Conservation (phyloP, 1,140 invertebrate genomes). For the Chrysopa pallens region DNA sequence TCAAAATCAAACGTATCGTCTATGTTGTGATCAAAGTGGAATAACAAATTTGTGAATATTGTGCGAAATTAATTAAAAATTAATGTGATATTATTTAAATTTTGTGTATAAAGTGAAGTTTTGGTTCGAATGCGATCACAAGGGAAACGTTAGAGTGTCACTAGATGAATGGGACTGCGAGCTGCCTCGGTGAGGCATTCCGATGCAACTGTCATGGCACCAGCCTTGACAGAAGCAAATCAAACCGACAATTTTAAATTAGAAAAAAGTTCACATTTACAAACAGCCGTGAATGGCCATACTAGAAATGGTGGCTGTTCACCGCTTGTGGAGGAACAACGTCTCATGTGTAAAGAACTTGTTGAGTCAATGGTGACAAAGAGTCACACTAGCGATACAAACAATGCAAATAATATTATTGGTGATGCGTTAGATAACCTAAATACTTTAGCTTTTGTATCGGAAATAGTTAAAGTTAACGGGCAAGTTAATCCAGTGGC, state of each 20-base stretch:
- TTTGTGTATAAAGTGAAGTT: too few species aligned
- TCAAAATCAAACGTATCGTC: too few species aligned
- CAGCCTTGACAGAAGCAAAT: conserved; percentile 46
- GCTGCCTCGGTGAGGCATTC: conserved; percentile 32
- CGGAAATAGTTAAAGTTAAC: conserved; percentile 7
- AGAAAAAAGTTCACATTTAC: conserved; percentile 26
- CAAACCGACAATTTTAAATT: conserved; percentile 37
- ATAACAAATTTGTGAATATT: too few species aligned
- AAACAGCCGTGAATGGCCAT: conserved; percentile 14
- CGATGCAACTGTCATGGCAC: conserved; percentile 50
- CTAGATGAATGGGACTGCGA: conserved; percentile 42
- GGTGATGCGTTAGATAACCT: conserved; percentile 6
- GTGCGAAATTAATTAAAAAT: too few species aligned
- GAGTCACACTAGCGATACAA: conserved; percentile 1
- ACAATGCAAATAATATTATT: conserved; percentile 4
- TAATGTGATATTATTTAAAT: too few species aligned
- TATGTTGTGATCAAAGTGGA: too few species aligned
- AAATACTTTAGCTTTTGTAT: conserved; percentile 7
- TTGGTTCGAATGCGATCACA: too few species aligned
- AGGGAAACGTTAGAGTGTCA: conserved; percentile 9
- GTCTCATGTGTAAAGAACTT: neutral
- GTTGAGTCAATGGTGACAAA: neutral
- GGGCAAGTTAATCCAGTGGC: conserved; percentile 17
- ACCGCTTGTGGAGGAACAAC: conserved; percentile 24
- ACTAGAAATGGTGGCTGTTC: conserved; percentile 21